Percentiles rank a stretch among this genome's conserved stretches.
These are phyloP conservation scores for Porites rus DNA, from an alignment of 92 coral and sea anemone species.

Conservation along the genomic window DNA sequence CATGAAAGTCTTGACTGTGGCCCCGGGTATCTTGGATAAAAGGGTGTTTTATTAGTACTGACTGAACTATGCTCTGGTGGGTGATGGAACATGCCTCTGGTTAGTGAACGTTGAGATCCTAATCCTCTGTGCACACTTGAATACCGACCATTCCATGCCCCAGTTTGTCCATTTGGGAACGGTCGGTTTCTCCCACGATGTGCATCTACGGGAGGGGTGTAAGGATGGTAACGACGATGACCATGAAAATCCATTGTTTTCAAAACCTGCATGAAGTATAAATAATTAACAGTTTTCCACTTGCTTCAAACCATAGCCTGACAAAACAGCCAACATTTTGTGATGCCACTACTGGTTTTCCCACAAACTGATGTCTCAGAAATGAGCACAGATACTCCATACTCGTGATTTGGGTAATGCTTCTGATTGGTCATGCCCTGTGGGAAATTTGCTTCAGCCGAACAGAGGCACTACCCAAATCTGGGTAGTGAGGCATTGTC, in stretches of 20 bases:
- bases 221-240: slow-evolving; percentile 26
- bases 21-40: slow-evolving; percentile 1
- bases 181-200: background rate
- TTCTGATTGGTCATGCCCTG: no score
- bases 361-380: no score
- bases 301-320: background rate
- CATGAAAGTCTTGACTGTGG: slow-evolving; percentile 16
- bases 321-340: no score
- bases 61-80: background rate
- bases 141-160: background rate
- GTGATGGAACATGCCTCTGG: background rate
- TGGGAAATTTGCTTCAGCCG: no score
- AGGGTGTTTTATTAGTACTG: background rate
- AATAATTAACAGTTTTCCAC: background rate
- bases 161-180: background rate
- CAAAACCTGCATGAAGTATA: slow-evolving; percentile 6
- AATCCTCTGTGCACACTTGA: slow-evolving; percentile 12
- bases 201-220: slow-evolving; percentile 21
- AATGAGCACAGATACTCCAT: no score
- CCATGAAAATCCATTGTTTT: slow-evolving; percentile 26
- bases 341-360: no score
- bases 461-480: no score
- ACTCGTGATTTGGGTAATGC: no score
- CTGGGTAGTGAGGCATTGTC: no score
- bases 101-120: background rate